Evolutionary conservation across 2,113 vertebrate genomes (phyloP), one percentile per base, ranked within the genome.

Genomic region (Acinonyx jubatus): DNA sequence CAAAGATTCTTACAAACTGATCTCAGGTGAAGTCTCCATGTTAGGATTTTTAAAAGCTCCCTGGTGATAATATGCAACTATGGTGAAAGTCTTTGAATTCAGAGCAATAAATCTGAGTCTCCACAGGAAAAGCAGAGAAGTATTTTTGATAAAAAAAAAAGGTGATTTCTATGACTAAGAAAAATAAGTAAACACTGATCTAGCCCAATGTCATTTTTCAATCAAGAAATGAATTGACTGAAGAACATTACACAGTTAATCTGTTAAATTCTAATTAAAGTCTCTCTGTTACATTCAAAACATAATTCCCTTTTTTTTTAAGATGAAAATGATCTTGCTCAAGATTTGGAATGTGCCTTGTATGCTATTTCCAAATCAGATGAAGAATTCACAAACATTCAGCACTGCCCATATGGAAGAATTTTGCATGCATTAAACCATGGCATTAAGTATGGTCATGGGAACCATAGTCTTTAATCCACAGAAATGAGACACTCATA

Each of bases 341-440:
- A 94, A 86, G 68, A 94, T 94, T 38, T 89, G 93, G 92, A 97
- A 97, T 89, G 90, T 92, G 87, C 80, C 76, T 78, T 91, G 80
- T 71, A 83, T 84, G 87, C 90, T 93, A 95, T 93, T 97, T 97
- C 84, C 82, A 97, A 97, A 92, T 96, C 93, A 95, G 92, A 97
- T 68, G 88, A 97, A 97, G 88, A 96, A 86, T 89, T 97, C 66
- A 82, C 55, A 76, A 92, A 94, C 84, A 97, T 88, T 88, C 45
- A 76, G 68, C 33, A 78, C 91, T 66, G 63, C 8, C 80, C 97
- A 98, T 96, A 88, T 96, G 94, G 97, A 97, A 98, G 91, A 84
- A 68, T 52, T 97, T 68, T 95, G 38, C 94, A 96, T 97, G 96
- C 97, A 91, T 97, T 98, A 98, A 97, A 79, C 90, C 66, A 4